Evolutionary conservation across 2,888 invertebrate species (phyloP).

Genomic region (Oithona nana): DNA sequence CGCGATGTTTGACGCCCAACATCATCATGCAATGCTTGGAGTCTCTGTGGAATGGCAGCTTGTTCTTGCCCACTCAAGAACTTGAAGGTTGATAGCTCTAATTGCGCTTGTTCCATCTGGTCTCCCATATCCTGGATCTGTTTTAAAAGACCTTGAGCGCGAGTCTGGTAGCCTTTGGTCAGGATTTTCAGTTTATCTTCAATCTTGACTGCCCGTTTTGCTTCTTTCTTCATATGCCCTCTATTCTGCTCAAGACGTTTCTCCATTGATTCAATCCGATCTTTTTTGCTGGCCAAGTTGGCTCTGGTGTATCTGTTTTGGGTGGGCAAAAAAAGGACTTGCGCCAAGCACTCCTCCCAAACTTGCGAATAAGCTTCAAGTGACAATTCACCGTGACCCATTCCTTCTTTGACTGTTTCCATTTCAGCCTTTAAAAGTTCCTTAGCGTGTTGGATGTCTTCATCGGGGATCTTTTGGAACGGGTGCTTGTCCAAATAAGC

Average conservation of each 20-base stretch:
- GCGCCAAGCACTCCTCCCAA: slow-evolving; percentile 84
- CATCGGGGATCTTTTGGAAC: slow-evolving; percentile 37
- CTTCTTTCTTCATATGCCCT: slow-evolving; percentile 87
- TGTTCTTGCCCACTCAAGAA: slow-evolving; percentile 74
- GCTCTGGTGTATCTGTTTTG: slow-evolving; percentile 84
- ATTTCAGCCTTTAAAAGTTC: slow-evolving; percentile 55
- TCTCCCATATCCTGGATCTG: slow-evolving; percentile 68
- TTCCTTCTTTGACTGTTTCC: slow-evolving; percentile 70
- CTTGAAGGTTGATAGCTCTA: slow-evolving; percentile 77
- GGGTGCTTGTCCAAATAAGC: slow-evolving; percentile 69
- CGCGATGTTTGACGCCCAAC: slow-evolving; percentile 76
- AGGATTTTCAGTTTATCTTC: slow-evolving; percentile 91
- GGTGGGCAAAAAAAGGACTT: slow-evolving; percentile 71
- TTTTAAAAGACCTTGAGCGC: slow-evolving; percentile 66
- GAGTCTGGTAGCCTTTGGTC: slow-evolving; percentile 49
- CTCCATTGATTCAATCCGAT: slow-evolving; percentile 78
- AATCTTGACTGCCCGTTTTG: slow-evolving; percentile 87
- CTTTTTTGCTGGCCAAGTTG: slow-evolving; percentile 85
- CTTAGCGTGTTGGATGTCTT: slow-evolving; percentile 34
- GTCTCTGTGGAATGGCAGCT: slow-evolving; percentile 67
- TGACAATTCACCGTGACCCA: slow-evolving; percentile 85
- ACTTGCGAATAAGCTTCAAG: slow-evolving; percentile 80
- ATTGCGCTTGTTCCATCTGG: slow-evolving; percentile 68
- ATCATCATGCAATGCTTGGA: slow-evolving; percentile 76
- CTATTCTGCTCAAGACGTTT: slow-evolving; percentile 80